Base-by-base conservation (phyloP, 2,797 vertebrate genomes). In the Phylloscopus collybita region DNA sequence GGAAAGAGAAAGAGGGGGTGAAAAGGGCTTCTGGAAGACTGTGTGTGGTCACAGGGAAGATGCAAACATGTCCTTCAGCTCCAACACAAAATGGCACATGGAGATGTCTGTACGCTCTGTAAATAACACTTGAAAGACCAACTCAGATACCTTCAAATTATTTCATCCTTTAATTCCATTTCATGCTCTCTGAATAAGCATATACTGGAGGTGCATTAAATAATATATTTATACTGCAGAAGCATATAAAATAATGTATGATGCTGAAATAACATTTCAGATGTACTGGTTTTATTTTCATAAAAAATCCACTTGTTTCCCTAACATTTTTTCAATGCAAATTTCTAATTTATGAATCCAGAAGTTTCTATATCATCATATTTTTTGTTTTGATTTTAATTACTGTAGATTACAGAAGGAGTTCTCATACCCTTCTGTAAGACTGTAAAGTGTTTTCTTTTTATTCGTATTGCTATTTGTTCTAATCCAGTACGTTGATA, bases 61-160 rank as follows among this genome's bases (percentile, higher is more conserved):
- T 26, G n/a, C 60, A 62, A 56, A 51, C 30, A 6, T n/a, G 14
- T 64, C 42, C 65, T 73, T 80, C 34, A 36, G 32, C 44, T 74
- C 53, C 45, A 36, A 0, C 25, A 4, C 30, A 17, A 38, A 78
- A 45, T 1, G 12, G 23, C 56, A 11, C 0, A 0, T 17, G 47
- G 42, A 80, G 56, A 25, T 70, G 69, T 25, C 45, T 74, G 6
- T 53, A 22, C 30, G 10, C 38, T 91, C 42, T 74, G 18, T 22
- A 71, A 80, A 66, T 64, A 30, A 30, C 0, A 2, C 53, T 61
- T 80, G 62, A 44, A 73, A 72, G 29, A 38, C 26, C 22, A 64
- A 2, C 34, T 75, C 21, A 10, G 53, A 51, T 44, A 62, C 16
- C n/a, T 88, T 88, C 19, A 9, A 22, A 36, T 81, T 23, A 51